Percentiles rank a stretch among this genome's conserved stretches.
Conservation (phyloP, 2,888 invertebrate species). For the Cinara cedri region DNA sequence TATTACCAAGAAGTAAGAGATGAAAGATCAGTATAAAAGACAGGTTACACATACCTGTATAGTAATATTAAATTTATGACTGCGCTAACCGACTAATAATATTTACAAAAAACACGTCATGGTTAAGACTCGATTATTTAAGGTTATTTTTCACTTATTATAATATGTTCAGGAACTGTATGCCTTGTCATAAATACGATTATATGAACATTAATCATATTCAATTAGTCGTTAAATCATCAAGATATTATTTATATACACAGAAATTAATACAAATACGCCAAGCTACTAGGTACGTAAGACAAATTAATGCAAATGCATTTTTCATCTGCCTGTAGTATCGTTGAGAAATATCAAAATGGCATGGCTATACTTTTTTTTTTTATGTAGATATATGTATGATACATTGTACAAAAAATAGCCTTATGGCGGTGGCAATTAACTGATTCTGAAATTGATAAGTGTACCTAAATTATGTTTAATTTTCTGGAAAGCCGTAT, state of each 20-base stretch:
- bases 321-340: neutral
- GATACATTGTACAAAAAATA: neutral
- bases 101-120: slow-evolving; percentile 33
- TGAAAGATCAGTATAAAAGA: too few species aligned
- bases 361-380: neutral
- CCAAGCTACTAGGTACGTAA: neutral
- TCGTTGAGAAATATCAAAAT: neutral
- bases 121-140: slow-evolving; percentile 2
- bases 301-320: neutral
- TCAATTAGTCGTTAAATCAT: slow-evolving; percentile 41
- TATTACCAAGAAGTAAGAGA: too few species aligned
- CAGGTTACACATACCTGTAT: too few species aligned
- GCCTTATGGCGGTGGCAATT: too few species aligned
- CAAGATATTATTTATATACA: neutral
- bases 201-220: slow-evolving; percentile 42
- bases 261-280: slow-evolving; percentile 7
- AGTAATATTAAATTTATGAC: neutral
- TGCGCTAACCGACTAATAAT: slow-evolving; percentile 27
- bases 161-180: too few species aligned
- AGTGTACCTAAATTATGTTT: too few species aligned
- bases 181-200: slow-evolving; percentile 37
- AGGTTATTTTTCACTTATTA: slow-evolving; percentile 21
- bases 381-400: too few species aligned
- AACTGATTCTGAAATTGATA: too few species aligned
- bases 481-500: too few species aligned